Percentiles rank a stretch among this genome's conserved stretches.
These are phyloP conservation scores for Homarus gammarus DNA, from an alignment of 2,888 invertebrate genomes.

Conservation along the genomic window DNA sequence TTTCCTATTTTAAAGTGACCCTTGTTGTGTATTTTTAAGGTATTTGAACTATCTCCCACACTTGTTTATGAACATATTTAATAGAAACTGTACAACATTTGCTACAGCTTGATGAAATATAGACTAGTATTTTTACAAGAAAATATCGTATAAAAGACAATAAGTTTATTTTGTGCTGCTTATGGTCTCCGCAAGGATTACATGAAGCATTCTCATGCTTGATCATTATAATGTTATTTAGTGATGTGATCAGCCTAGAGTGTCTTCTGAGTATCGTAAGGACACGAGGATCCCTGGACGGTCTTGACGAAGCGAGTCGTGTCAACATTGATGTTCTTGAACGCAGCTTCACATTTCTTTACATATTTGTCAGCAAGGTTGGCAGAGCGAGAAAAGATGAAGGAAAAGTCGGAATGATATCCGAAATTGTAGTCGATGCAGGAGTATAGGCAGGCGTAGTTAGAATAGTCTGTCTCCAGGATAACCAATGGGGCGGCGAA, in stretches of 20 bases:
- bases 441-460: slow-evolving; percentile 49
- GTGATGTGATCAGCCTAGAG: not conserved
- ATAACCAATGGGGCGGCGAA: slow-evolving; percentile 25
- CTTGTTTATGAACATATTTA: too few species aligned
- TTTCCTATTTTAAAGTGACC: too few species aligned
- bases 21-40: too few species aligned
- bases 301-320: slow-evolving; percentile 34
- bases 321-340: slow-evolving; percentile 35
- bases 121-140: too few species aligned
- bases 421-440: slow-evolving; percentile 28
- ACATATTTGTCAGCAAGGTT: slow-evolving; percentile 1
- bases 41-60: too few species aligned
- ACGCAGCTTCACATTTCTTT: slow-evolving; percentile 20
- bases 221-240: too few species aligned
- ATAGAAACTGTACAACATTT: too few species aligned
- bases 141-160: too few species aligned
- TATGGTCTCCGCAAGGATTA: too few species aligned
- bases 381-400: slow-evolving; percentile 31
- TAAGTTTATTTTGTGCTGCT: too few species aligned
- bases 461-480: slow-evolving; percentile 39
- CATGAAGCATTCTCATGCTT: too few species aligned
- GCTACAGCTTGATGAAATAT: too few species aligned
- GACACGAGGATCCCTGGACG: slow-evolving; percentile 28
- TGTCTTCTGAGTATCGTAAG: slow-evolving; percentile 24
- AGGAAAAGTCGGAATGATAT: slow-evolving; percentile 42